Evolutionary conservation across 2,888 invertebrate genomes (phyloP), one percentile per base, ranked within the genome.

Genomic region (Monochamus alternatus): DNA sequence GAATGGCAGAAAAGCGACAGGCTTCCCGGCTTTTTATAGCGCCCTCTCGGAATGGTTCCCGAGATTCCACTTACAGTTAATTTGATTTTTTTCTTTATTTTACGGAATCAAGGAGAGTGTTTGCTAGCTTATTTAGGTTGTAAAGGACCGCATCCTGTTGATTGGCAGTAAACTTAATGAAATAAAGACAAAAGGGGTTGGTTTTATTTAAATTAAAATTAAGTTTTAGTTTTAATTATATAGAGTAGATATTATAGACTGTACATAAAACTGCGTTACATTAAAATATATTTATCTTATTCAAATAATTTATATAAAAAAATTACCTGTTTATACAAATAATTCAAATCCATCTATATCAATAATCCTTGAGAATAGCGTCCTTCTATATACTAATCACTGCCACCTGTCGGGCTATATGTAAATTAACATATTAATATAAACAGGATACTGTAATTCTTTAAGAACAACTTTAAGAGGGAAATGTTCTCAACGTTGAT

Each of bases 91-190:
- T 76, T 83, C 73, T 78, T 82, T 82, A 80, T 80, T 83, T 85
- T 81, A 80, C 81, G 73, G 82, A 79, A 83, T 84, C 82, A 80
- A 62, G 60, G 4, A 81, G 82, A 82, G 85, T 83, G 85, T 84
- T 84, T 84, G 80, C n/a, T 63, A 82, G 84, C 82, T 83, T 83
- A 84, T 85, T 85, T 81, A 82, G 82, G 81, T 82, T 82, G 83
- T 83, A 85, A 86, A 84, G 84, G 82, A 83, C 85, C 84, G 79
- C 85, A 83, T 81, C 83, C 79, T 84, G 85, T 84, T 86, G 86
- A 86, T 86, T 85, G 83, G 83, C 81, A 79, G 83, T 86, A 85
- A 86, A 86, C 77, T 85, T 86, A 86, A 86, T 85, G 85, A 83
- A 81, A 83, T 79, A 82, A 75, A 83, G 64, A 66, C 66, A 31